Conservation (phyloP, 2,888 invertebrate genomes). For the Allacma fusca region DNA sequence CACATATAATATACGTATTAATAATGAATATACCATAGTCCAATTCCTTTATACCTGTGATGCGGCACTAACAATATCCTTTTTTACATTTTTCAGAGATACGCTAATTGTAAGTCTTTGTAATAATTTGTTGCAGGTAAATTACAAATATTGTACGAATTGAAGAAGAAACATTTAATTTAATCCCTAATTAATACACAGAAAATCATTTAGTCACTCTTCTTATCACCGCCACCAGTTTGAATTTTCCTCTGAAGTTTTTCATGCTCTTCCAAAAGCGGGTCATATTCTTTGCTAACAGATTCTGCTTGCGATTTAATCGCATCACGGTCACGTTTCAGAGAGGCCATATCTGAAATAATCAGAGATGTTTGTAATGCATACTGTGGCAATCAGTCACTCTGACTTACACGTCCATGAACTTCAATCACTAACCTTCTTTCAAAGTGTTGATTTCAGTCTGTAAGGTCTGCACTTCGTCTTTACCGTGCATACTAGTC, state of each 20-base stretch:
- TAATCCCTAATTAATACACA: not conserved
- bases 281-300: conserved; percentile 89
- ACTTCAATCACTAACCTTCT: conserved; percentile 51
- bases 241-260: conserved; percentile 71
- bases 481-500: conserved; percentile 46
- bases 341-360: conserved; percentile 63
- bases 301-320: conserved; percentile 90
- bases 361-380: not conserved
- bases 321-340: conserved; percentile 76
- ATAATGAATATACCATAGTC: too few relatives aligned
- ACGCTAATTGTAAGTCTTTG: too few relatives aligned
- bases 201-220: conserved; percentile 64
- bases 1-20: too few relatives aligned
- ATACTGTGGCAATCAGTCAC: too few relatives aligned
- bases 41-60: too few relatives aligned
- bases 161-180: not conserved
- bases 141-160: not conserved
- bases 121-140: too few relatives aligned
- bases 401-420: too few relatives aligned
- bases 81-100: too few relatives aligned
- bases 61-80: too few relatives aligned
- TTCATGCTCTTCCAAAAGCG: conserved; percentile 84
- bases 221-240: conserved; percentile 64
- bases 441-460: conserved; percentile 57
- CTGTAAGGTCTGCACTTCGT: conserved; percentile 48